Conservation (phyloP, 2,888 invertebrate species). For the Clostera curtula region DNA sequence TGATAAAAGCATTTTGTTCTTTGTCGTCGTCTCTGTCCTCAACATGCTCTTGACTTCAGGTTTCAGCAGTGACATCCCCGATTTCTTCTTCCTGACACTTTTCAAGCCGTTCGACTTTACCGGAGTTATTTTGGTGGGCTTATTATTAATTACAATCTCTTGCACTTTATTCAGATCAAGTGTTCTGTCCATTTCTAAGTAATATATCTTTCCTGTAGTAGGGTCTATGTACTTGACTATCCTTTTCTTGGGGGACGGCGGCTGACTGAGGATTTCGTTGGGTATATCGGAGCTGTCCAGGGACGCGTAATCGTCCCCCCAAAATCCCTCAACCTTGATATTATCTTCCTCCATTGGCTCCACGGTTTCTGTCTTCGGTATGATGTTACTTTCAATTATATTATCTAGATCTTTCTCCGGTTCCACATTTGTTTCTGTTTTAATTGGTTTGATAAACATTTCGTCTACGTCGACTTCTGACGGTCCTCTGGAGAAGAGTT, state of each 20-base stretch:
- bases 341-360: background rate
- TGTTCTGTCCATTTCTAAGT: constrained; percentile 57
- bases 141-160: constrained; percentile 56
- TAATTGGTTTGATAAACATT: constrained; percentile 54
- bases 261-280: constrained; percentile 32
- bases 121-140: constrained; percentile 49
- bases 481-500: constrained; percentile 53
- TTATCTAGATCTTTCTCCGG: constrained; percentile 19
- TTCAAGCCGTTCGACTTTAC: constrained; percentile 51
- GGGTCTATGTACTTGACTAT: constrained; percentile 65
- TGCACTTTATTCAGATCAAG: constrained; percentile 56
- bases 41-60: constrained; percentile 47
- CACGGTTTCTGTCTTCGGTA: constrained; percentile 1
- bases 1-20: constrained; percentile 21
- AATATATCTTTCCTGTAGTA: constrained; percentile 58
- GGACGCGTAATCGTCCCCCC: constrained; percentile 3
- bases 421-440: constrained; percentile 30
- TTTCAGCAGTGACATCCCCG: constrained; percentile 41
- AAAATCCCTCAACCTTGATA: constrained; percentile 10
- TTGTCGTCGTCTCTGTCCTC: constrained; percentile 25
- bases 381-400: constrained; percentile 6
- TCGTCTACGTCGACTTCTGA: constrained; percentile 58
- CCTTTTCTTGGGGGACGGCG: constrained; percentile 39
- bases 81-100: constrained; percentile 37
- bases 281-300: constrained; percentile 23